Conservation (phyloP, 1,140 invertebrate species). For the Teleopsis dalmanni region DNA sequence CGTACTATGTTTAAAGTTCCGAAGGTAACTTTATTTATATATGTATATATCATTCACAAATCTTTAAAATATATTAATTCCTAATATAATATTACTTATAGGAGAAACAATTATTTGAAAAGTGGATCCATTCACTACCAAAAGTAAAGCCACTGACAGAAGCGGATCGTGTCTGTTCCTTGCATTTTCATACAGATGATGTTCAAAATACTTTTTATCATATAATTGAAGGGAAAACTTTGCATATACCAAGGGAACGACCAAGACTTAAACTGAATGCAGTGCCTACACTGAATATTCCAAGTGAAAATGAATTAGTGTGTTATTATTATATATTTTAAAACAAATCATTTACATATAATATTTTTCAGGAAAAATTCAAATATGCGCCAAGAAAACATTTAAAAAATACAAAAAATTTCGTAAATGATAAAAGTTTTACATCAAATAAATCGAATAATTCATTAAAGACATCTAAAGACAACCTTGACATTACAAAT, state of each 20-base stretch:
- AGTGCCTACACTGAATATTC: constrained; percentile 11
- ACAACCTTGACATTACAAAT: too few relatives aligned
- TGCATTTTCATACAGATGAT: constrained; percentile 13
- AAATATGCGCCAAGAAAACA: too few relatives aligned
- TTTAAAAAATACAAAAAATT: too few relatives aligned
- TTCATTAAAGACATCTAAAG: too few relatives aligned
- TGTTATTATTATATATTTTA: background rate
- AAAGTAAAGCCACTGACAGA: constrained; percentile 8
- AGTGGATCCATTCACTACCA: constrained; percentile 14
- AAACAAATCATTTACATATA: too few relatives aligned
- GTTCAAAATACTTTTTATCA: constrained; percentile 11
- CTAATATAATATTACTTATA: constrained; percentile 3
- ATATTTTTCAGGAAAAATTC: too few relatives aligned
- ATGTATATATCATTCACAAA: too few relatives aligned
- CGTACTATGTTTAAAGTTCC: constrained; percentile 17
- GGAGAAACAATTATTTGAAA: constrained; percentile 8
- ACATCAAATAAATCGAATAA: too few relatives aligned
- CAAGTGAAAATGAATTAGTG: background rate
- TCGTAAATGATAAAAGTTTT: too few relatives aligned
- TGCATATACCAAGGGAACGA: constrained; percentile 13
- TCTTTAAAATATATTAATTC: too few relatives aligned
- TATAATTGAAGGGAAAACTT: constrained; percentile 15
- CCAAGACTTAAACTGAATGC: constrained; percentile 14
- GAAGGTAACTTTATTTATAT: constrained; percentile 6
- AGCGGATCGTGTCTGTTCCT: constrained; percentile 13